phyloP scores from a whole-genome alignment of 2,888 invertebrate genomes.

The Dorcus parallelipipedus region DNA sequence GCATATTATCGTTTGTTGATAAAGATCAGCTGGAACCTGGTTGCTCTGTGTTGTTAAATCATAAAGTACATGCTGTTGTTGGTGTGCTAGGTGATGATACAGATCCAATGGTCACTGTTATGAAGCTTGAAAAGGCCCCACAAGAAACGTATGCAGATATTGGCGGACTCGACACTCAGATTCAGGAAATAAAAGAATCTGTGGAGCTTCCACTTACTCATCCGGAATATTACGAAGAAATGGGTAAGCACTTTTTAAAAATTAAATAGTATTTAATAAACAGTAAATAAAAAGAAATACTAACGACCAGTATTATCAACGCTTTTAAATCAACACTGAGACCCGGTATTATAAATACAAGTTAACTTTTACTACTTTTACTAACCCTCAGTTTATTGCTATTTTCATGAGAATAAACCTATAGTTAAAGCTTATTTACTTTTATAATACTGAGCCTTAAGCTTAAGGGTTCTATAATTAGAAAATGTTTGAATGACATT shows the following conservation, averaged over 20 bases:
- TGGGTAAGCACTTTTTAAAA: constrained; percentile 65
- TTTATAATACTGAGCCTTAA: background rate
- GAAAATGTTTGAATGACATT: too few species aligned
- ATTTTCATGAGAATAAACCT: too few species aligned
- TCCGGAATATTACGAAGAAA: constrained; percentile 99
- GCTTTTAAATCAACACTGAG: background rate
- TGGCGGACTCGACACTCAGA: constrained; percentile 95
- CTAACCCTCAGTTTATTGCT: too few species aligned
- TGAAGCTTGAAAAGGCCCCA: constrained; percentile 99
- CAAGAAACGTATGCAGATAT: constrained; percentile 99
- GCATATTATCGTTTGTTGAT: constrained; percentile 98
- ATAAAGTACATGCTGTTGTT: constrained; percentile 99
- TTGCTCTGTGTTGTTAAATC: constrained; percentile 96
- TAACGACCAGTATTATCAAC: background rate
- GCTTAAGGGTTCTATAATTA: background rate
- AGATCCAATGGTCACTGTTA: constrained; percentile 99
- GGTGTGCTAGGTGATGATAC: constrained; percentile 94
- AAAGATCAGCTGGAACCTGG: constrained; percentile 99
- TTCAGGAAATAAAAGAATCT: constrained; percentile 97
- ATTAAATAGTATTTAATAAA: too few species aligned
- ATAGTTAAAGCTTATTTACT: too few species aligned
- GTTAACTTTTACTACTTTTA: too few species aligned
- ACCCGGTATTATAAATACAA: too few species aligned
- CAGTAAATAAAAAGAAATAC: background rate
- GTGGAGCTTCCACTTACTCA: constrained; percentile 98